Conservation (phyloP, 1,140 invertebrate genomes). For the Ceratina calcarata region DNA sequence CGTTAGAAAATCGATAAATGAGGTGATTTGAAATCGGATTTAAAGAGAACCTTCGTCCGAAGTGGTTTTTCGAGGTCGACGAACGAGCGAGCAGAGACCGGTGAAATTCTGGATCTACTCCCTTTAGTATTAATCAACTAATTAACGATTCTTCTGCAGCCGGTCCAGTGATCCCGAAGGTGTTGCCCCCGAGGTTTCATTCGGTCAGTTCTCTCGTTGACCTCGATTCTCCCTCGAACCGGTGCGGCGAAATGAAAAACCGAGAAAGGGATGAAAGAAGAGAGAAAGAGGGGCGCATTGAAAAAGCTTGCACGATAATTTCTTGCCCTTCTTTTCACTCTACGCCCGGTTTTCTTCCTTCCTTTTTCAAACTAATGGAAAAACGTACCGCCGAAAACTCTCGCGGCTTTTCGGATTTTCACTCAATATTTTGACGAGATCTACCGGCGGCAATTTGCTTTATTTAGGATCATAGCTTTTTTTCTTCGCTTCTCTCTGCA, state of each 20-base stretch:
- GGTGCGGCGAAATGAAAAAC: slow-evolving; percentile 12
- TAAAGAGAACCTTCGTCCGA: no score
- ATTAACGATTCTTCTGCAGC: background rate
- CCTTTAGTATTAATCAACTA: background rate
- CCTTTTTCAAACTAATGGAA: background rate
- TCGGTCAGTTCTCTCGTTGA: slow-evolving; percentile 13
- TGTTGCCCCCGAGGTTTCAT: slow-evolving; percentile 6
- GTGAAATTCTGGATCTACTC: background rate
- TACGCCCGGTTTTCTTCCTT: background rate
- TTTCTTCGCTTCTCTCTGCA: background rate
- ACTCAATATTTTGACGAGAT: background rate
- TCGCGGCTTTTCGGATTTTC: slow-evolving; percentile 2
- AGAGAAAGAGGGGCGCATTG: background rate
- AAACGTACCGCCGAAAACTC: slow-evolving; percentile 18
- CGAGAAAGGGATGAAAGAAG: no score
- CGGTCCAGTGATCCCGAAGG: background rate
- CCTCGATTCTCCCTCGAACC: slow-evolving; percentile 8
- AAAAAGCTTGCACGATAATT: slow-evolving; percentile 26
- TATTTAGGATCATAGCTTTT: background rate
- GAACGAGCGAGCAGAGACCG: background rate
- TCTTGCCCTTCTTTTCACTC: background rate
- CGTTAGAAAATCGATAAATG: no score
- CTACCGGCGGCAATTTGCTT: background rate
- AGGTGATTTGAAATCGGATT: no score
- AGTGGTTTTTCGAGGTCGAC: background rate